phyloP scores from a whole-genome alignment of 2,888 invertebrate genomes.

The Acleris literana region DNA sequence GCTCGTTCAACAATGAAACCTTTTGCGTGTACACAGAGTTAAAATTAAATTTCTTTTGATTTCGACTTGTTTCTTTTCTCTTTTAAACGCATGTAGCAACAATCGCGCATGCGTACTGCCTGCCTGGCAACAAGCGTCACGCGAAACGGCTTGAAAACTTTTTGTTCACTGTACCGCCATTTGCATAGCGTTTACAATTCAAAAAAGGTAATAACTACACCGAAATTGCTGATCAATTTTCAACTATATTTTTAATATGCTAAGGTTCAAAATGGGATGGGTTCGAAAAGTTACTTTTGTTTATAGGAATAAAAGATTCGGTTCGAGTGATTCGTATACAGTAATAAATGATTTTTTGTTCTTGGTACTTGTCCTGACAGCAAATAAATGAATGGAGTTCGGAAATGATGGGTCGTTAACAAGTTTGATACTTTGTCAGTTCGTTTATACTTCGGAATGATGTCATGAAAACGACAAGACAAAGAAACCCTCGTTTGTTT shows the following conservation, averaged over 20 bases:
- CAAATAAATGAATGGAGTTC: background rate
- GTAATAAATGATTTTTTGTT: conserved; percentile 1
- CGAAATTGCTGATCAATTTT: background rate
- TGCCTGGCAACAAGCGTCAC: background rate
- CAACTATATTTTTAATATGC: background rate
- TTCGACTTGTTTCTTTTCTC: too few species aligned
- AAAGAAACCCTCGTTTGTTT: too few species aligned
- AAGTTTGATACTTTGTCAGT: too few species aligned
- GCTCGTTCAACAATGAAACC: too few species aligned
- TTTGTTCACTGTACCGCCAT: conserved; percentile 1
- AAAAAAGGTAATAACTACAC: background rate
- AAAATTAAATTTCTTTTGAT: too few species aligned
- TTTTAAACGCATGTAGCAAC: background rate
- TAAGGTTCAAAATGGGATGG: background rate
- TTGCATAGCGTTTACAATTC: background rate
- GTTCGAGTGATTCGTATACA: conserved; percentile 1
- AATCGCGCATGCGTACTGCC: background rate
- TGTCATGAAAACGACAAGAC: too few species aligned
- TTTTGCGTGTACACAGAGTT: too few species aligned
- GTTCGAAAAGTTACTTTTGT: too few species aligned
- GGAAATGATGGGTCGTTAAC: too few species aligned
- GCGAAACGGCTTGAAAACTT: conserved; percentile 1
- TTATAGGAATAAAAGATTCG: background rate
- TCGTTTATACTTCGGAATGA: too few species aligned
- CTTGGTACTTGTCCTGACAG: background rate